Conservation (phyloP, 2,888 invertebrate genomes). For the Leptinotarsa rubiginosa region DNA sequence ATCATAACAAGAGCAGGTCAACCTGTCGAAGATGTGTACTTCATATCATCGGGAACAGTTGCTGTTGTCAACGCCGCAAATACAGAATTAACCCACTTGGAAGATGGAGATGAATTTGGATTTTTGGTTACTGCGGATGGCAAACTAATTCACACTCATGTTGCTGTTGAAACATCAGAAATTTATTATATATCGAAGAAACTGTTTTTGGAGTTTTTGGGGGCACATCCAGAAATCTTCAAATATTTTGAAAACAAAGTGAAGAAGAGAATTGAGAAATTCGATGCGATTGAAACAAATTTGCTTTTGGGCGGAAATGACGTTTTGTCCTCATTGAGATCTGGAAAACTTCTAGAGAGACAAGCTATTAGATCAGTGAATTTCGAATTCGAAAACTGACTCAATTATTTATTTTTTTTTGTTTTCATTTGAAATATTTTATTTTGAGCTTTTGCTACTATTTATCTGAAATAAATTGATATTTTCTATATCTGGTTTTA, state of each 20-base stretch:
- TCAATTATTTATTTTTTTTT: not conserved
- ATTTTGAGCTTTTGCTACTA: not conserved
- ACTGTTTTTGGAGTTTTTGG: slow-evolving; percentile 8
- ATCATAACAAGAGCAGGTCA: slow-evolving; percentile 64
- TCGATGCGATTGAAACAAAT: not conserved
- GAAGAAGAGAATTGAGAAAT: slow-evolving; percentile 5
- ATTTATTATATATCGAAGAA: slow-evolving; percentile 6
- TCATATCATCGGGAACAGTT: slow-evolving; percentile 69
- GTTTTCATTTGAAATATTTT: not conserved
- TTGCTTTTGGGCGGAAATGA: not conserved
- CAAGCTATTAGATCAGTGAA: not conserved
- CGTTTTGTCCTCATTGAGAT: not conserved
- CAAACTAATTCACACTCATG: not conserved
- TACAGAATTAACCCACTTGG: slow-evolving; percentile 68
- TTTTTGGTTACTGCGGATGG: slow-evolving; percentile 41
- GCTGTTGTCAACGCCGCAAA: slow-evolving; percentile 64
- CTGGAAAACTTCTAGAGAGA: not conserved
- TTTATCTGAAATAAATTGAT: not conserved
- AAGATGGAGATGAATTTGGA: slow-evolving; percentile 70
- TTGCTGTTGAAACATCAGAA: slow-evolving; percentile 18
- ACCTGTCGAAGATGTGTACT: slow-evolving; percentile 66
- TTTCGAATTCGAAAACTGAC: not conserved
- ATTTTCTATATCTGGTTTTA: too few species aligned
- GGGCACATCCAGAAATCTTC: not conserved
- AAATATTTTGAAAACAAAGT: slow-evolving; percentile 7